Conservation (phyloP, 2,797 vertebrate genomes). For the Ambastaia sidthimunki region DNA sequence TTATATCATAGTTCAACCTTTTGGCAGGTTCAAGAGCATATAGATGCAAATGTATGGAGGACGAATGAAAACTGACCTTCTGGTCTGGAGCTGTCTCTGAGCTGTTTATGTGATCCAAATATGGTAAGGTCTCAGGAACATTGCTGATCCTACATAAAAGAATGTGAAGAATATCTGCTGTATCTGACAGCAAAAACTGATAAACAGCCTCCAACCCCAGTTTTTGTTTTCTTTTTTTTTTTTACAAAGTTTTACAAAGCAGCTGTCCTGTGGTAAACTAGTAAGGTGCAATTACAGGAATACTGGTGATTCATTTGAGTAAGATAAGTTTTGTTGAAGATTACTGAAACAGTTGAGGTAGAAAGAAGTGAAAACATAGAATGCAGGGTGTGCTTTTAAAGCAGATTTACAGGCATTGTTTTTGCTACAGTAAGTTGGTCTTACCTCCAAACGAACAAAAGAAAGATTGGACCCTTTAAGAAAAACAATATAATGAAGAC, state of each 20-base stretch:
- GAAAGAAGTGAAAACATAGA: slow-evolving; percentile 5
- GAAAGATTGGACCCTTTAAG: too few relatives aligned
- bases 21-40: slow-evolving; percentile 71
- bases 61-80: slow-evolving; percentile 73
- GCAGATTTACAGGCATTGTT: not conserved
- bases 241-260: too few relatives aligned
- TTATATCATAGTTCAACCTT: slow-evolving; percentile 69
- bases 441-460: too few relatives aligned
- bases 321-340: too few relatives aligned
- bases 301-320: too few relatives aligned
- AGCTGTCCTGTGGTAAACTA: too few relatives aligned
- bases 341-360: not conserved
- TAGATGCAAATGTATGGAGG: slow-evolving; percentile 80
- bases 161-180: slow-evolving; percentile 64
- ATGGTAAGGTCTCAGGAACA: slow-evolving; percentile 73
- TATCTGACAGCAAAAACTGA: slow-evolving; percentile 77
- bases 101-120: slow-evolving; percentile 85
- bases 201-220: slow-evolving; percentile 62
- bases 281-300: too few relatives aligned
- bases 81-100: slow-evolving; percentile 71
- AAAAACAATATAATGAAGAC: too few relatives aligned
- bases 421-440: not conserved
- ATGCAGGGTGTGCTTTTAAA: not conserved
- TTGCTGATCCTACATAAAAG: slow-evolving; percentile 82
- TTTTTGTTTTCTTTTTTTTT: slow-evolving; percentile 14